phyloP scores from a whole-genome alignment of 2,113 vertebrate genomes.

The Festucalex cinctus region DNA sequence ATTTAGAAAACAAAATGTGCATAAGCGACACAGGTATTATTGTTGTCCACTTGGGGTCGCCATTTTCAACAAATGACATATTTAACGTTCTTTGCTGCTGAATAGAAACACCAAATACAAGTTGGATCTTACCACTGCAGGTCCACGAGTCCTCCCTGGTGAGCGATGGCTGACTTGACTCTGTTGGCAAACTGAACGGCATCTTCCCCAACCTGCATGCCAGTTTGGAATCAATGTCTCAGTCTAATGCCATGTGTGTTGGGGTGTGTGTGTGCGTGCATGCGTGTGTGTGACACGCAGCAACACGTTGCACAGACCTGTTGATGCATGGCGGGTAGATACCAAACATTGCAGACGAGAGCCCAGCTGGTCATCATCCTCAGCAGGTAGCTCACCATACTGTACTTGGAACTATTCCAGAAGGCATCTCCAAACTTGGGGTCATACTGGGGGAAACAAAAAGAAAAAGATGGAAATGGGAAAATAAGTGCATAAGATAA shows the following conservation, averaged over 20 bases:
- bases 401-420: constrained; percentile 97
- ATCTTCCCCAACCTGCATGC: constrained; percentile 83
- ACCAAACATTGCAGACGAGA: constrained; percentile 94
- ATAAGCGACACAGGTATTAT: no score
- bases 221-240: constrained; percentile 25
- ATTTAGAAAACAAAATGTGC: background rate
- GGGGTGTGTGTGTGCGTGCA: constrained; percentile 7
- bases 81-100: no score
- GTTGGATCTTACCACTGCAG: constrained; percentile 82
- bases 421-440: constrained; percentile 96
- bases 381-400: constrained; percentile 89
- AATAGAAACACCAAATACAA: background rate
- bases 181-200: constrained; percentile 95
- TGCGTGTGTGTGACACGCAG: constrained; percentile 9
- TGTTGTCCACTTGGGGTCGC: no score
- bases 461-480: background rate
- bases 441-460: constrained; percentile 80
- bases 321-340: constrained; percentile 89
- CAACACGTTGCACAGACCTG: constrained; percentile 71
- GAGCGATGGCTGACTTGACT: constrained; percentile 91
- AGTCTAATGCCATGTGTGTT: background rate
- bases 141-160: constrained; percentile 88
- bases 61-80: no score
- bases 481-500: background rate
- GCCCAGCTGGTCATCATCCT: constrained; percentile 99